Evolutionary conservation across 2,113 vertebrate genomes (phyloP), one percentile per base, ranked within the genome.

Genomic region (Desmodus rotundus): DNA sequence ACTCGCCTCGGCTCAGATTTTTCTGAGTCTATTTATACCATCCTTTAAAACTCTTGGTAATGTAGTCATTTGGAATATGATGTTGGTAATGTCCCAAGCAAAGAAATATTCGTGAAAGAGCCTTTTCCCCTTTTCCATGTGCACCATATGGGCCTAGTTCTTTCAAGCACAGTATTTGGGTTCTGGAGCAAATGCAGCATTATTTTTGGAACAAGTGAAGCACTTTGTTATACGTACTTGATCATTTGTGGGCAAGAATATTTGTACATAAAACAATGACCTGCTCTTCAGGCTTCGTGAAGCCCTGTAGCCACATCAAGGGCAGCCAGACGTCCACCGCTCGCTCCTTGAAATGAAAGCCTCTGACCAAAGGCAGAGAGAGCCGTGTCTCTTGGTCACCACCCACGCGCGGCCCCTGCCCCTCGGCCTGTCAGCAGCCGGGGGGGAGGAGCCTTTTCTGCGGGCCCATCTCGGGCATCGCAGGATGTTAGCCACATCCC

Each of bases 401-500:
- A 22, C 56, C 24, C 56, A 58, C 22, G 22, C 56, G 8, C 24
- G 56, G 56, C 22, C 20, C 56, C 56, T 1, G 22, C 56, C 56
- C 56, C 54, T 19, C 56, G 9, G 20, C 56, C 56, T 58, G 22
- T 24, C 56, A 4, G 22, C 19, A 13, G 56, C 56, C 20, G 8
- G 56, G 56, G 22, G 2, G 12, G 54, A 58, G 22, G 8, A 58
- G 19, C 8, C 56, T 58, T 22, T 58, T 58, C 56, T 58, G 54
- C 20, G 2, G 2, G 54, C 7, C 54, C 7, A 20, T 22, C 54
- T 58, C 22, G 22, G 3, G 22, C 56, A 24, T 19, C 10, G 54
- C 24, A 28, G 58, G 58, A 12, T 28, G 8, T n/a, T 0, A 8
- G 28, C 14, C 1, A 1, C 13, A 0, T 2, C 10, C 31, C 17